Base-by-base conservation (phyloP, 2,888 invertebrate genomes). In the Drosophila falleni region DNA sequence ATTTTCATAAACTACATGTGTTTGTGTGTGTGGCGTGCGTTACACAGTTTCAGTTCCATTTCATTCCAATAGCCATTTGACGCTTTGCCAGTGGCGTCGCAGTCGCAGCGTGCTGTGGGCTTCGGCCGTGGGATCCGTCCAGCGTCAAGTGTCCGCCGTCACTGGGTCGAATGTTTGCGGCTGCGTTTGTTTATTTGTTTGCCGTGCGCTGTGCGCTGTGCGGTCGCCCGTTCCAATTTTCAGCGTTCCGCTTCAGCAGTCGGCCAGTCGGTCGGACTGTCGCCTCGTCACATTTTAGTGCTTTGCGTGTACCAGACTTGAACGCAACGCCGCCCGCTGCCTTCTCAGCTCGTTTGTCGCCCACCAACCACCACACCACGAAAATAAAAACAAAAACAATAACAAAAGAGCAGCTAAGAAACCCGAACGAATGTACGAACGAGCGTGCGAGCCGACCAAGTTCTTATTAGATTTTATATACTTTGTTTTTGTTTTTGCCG, bases 221-320 rank as follows among this genome's bases (percentile, higher is more conserved):
- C 26, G 26, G 26, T 26, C 6, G 26, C 6, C 29, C 49, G 75
- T 76, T 76, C 55, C 86, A 62, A 61, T 73, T 53, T 49, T 55
- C 67, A 74, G 29, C 68, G 81, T 84, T 85, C 60, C 85, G 60
- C 50, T 42, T 60, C 51, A 53, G 77, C 82, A 75, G 78, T 58
- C 59, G 46, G 73, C 55, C 61, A 55, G 55, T 68, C 79, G 56
- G 74, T 76, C 71, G 42, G 62, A 67, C 69, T 62, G 81, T 73
- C 78, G 64, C 51, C 63, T 53, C 67, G 67, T 69, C 78, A 50
- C 72, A 63, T 63, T 78, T 81, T 75, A 83, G 81, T 84, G 81
- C 75, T 78, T 85, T 81, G 80, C 85, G 78, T 75, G 78, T 78
- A 78, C 70, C 67, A 78, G 83, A 84, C 80, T 86, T 63, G 86